Conservation (phyloP, 2,888 invertebrate species). For the Zelleria hepariella region DNA sequence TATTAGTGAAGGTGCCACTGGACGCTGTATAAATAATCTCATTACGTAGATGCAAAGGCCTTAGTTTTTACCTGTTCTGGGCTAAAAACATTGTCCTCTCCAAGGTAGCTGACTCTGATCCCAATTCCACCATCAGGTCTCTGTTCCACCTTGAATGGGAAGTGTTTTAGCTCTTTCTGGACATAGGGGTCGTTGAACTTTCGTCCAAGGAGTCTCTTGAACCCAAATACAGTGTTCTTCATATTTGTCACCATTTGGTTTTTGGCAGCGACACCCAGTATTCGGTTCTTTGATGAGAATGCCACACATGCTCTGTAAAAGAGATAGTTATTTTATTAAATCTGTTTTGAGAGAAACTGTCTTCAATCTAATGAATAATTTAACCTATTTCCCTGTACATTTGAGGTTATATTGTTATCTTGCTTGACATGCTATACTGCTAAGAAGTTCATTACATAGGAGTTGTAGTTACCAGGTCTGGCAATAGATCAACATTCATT, state of each 20-base stretch:
- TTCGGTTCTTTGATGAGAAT: slow-evolving; percentile 92
- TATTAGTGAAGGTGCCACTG: too few species aligned
- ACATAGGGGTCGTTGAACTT: slow-evolving; percentile 90
- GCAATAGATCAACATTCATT: not conserved
- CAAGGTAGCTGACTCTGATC: slow-evolving; percentile 90
- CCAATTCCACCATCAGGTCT: slow-evolving; percentile 86
- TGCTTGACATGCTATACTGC: not conserved
- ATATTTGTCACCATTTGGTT: slow-evolving; percentile 97
- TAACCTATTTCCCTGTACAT: not conserved
- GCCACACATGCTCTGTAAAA: slow-evolving; percentile 92
- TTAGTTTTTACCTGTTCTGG: slow-evolving; percentile 88
- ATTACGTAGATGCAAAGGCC: too few species aligned
- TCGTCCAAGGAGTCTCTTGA: slow-evolving; percentile 94
- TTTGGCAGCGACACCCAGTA: slow-evolving; percentile 96
- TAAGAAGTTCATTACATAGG: not conserved
- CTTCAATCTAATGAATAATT: not conserved
- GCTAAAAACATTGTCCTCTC: slow-evolving; percentile 86
- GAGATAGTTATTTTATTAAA: not conserved
- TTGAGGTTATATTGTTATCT: not conserved
- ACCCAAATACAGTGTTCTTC: slow-evolving; percentile 95
- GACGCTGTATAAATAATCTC: too few species aligned
- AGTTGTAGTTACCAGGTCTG: not conserved
- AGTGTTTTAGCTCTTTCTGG: slow-evolving; percentile 83
- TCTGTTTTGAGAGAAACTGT: not conserved
- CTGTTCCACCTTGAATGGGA: slow-evolving; percentile 85